These are phyloP conservation scores for Euleptes europaea DNA, from an alignment of 2,113 vertebrate species.

Conservation along the genomic window DNA sequence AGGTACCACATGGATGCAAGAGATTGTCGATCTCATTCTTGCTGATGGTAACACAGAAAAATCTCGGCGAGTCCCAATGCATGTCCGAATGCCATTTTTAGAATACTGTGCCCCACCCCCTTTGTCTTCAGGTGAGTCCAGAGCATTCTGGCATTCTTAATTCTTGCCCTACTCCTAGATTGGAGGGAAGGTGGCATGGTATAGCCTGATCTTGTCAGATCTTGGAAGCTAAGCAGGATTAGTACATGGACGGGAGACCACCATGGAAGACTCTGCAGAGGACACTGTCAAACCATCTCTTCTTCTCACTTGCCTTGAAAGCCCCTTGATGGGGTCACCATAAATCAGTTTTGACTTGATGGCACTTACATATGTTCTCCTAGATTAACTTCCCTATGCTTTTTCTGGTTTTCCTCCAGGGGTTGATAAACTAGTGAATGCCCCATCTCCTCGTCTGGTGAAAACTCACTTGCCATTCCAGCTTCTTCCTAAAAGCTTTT, in stretches of 20 bases:
- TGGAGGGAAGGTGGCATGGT: too few relatives aligned
- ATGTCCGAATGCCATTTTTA: slow-evolving; percentile 40
- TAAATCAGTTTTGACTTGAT: too few relatives aligned
- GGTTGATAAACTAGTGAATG: not conserved
- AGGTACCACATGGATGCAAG: slow-evolving; percentile 87
- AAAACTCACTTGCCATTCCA: slow-evolving; percentile 65
- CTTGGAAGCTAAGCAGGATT: too few relatives aligned
- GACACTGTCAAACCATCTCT: too few relatives aligned
- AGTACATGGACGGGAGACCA: too few relatives aligned
- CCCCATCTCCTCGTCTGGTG: slow-evolving; percentile 47
- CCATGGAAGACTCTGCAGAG: too few relatives aligned
- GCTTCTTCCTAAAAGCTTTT: slow-evolving; percentile 65
- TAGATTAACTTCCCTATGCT: not conserved
- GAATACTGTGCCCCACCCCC: slow-evolving; percentile 35
- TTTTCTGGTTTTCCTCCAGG: not conserved
- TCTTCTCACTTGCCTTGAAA: too few relatives aligned
- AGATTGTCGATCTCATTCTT: slow-evolving; percentile 80
- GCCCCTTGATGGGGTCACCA: too few relatives aligned
- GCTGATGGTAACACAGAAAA: slow-evolving; percentile 63
- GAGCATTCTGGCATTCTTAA: not conserved
- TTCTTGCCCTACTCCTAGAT: too few relatives aligned
- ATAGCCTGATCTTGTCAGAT: too few relatives aligned
- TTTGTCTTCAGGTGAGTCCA: slow-evolving; percentile 17
- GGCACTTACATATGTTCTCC: too few relatives aligned
- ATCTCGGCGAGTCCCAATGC: not conserved